These are phyloP conservation scores for Muricea muricata DNA, from an alignment of 92 coral and sea anemone species.

Conservation along the genomic window DNA sequence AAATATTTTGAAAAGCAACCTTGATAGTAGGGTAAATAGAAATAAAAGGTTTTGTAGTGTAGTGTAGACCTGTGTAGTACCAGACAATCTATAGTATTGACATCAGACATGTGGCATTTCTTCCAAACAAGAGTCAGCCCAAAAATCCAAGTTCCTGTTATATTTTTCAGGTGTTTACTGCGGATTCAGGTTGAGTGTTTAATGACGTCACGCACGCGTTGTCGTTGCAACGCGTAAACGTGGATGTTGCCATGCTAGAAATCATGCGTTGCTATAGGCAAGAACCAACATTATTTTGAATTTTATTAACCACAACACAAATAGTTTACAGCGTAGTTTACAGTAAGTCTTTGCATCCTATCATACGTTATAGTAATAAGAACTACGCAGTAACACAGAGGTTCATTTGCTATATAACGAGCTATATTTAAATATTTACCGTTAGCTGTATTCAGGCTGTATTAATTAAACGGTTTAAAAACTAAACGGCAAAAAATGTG, in stretches of 20 bases:
- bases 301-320: background rate
- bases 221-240: background rate
- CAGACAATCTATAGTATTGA: too few species aligned
- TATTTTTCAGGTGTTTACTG: background rate
- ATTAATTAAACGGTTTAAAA: background rate
- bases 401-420: background rate
- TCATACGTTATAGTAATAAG: background rate
- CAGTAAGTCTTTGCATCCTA: background rate
- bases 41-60: too few species aligned
- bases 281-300: too few species aligned
- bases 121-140: too few species aligned
- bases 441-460: background rate
- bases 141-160: too few species aligned
- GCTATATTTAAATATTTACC: background rate
- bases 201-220: slow-evolving; percentile 1
- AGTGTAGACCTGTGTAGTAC: too few species aligned
- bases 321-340: background rate
- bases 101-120: too few species aligned
- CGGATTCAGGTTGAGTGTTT: slow-evolving; percentile 26
- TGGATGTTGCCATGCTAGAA: background rate
- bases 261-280: background rate
- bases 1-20: too few species aligned
- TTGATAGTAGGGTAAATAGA: too few species aligned
- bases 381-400: too few species aligned
- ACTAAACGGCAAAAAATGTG: slow-evolving; percentile 32